Evolutionary conservation across 1,140 invertebrate genomes (phyloP), one percentile per base, ranked within the genome.

Genomic region (Samia ricini): DNA sequence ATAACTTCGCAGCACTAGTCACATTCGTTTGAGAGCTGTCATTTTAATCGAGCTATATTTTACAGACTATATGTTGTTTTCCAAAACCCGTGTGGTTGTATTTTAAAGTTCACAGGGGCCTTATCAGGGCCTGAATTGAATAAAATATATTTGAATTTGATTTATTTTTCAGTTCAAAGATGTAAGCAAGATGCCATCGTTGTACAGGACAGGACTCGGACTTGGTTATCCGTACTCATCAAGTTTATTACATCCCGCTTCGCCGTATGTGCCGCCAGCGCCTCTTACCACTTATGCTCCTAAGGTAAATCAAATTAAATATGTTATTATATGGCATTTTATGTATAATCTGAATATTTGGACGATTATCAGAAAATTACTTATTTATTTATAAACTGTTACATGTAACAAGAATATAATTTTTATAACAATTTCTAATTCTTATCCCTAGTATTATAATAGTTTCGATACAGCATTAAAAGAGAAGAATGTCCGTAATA

Each of bases 141-240:
- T n/a, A n/a, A n/a, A n/a, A n/a, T n/a, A n/a, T n/a, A n/a, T n/a
- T n/a, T n/a, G n/a, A n/a, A n/a, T n/a, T n/a, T 42, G n/a, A 42
- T 23, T 58, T 58, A 15, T 21, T 21, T 57, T 93, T 51, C 88
- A 96, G 93, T 97, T 97, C 87, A 97, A 97, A 91, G 97, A 98
- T 83, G 96, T 97, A 79, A 94, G 95, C 60, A 97, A 97, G 91
- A 92, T 97, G 80, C 93, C 97, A 71, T 95, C 96, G 2, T 93
- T 95, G 68, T 98, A 95, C 91, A 95, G 95, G 84, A 92, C 93
- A 23, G 95, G 95, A 18, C 88, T 97, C 18, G 92, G 94, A 23
- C 83, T 91, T 6, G 93, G 92, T 64, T 97, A 97, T 87, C 94
- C 97, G 1, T 96, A 97, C 83, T 95, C 95, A 55, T 93, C 97